phyloP scores from a whole-genome alignment of 1,140 invertebrate species.

The Cecropterus lyciades region DNA sequence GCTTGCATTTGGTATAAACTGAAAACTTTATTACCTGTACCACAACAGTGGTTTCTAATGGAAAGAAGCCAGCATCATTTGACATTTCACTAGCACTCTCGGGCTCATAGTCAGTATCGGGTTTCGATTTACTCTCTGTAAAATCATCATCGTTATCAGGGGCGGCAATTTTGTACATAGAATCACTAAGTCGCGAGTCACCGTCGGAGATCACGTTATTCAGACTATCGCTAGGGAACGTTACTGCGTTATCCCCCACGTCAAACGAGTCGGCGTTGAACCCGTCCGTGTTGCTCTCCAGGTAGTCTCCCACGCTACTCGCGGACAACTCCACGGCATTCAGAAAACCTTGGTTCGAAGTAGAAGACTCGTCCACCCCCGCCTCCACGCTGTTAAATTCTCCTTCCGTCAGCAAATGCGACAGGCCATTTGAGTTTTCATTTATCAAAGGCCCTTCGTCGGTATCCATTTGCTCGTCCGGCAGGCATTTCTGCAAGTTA shows the following conservation, averaged over 20 bases:
- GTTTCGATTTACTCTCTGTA: constrained; percentile 47
- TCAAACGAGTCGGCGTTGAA: constrained; percentile 73
- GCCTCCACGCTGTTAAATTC: constrained; percentile 77
- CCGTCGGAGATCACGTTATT: constrained; percentile 70
- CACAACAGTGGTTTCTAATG: constrained; percentile 65
- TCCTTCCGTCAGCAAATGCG: constrained; percentile 73
- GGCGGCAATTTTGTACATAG: constrained; percentile 52
- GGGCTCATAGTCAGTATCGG: constrained; percentile 34
- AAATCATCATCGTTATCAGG: constrained; percentile 64
- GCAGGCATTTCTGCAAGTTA: constrained; percentile 63
- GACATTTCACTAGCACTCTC: constrained; percentile 58
- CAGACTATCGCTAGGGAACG: constrained; percentile 68
- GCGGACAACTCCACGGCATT: constrained; percentile 74
- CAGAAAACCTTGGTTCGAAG: constrained; percentile 74
- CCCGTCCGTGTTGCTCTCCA: constrained; percentile 67
- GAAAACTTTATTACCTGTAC: constrained; percentile 6
- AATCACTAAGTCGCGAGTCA: constrained; percentile 64
- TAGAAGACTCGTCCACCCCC: constrained; percentile 69
- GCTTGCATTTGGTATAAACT: no score
- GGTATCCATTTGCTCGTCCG: constrained; percentile 70
- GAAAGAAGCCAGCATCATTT: constrained; percentile 56
- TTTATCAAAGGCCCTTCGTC: constrained; percentile 76
- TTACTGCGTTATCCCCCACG: constrained; percentile 75
- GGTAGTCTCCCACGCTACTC: constrained; percentile 73
- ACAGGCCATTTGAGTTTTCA: constrained; percentile 75